Evolutionary conservation across 2,113 vertebrate species (phyloP), one percentile per base, ranked within the genome.

Genomic region (Columba janthina): DNA sequence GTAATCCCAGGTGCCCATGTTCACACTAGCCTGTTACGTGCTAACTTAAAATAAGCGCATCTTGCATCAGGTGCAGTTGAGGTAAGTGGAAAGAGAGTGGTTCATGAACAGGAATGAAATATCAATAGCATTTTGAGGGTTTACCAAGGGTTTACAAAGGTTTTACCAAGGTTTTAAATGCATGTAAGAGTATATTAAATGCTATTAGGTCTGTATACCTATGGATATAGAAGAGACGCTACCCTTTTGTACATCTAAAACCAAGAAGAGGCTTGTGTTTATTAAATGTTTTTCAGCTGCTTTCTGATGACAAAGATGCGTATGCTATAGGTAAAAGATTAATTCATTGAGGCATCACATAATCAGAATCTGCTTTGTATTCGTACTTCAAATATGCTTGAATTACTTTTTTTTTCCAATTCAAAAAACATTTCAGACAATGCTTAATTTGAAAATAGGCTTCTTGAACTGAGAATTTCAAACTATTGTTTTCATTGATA

Each of bases 391-490:
- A 58, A 91, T 62, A 46, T 11, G 15, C 44, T 88, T 78, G 36
- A 95, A 56, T 92, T 87, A 67, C 48, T 65, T 89, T 36, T 64
- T 48, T 34, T 54, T 95, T 65, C 85, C 61, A 44, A 72, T 79
- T 76, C 75, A 56, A n/a, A 96, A 96, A 85, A 56, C 5, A 17
- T 92, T 94, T 90, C 72, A 64, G 69, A 74, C 62, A 51, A 71
- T 65, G 22, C 5, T 87, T 94, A 4, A 54, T 85, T 81, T 82
- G 73, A 81, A 84, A 75, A 65, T 66, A 79, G 34, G 12, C 34
- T 88, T 88, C 57, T 50, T 71, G 51, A 89, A 78, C 86, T 72
- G 56, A 81, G 19, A 93, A 88, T 92, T 93, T 96, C 66, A 84
- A 97, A 62, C 36, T 28, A 32, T 18, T 75, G 71, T 67, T 94